Evolutionary conservation across 2,888 invertebrate species (phyloP).

Genomic region (Camponotus fellah): DNA sequence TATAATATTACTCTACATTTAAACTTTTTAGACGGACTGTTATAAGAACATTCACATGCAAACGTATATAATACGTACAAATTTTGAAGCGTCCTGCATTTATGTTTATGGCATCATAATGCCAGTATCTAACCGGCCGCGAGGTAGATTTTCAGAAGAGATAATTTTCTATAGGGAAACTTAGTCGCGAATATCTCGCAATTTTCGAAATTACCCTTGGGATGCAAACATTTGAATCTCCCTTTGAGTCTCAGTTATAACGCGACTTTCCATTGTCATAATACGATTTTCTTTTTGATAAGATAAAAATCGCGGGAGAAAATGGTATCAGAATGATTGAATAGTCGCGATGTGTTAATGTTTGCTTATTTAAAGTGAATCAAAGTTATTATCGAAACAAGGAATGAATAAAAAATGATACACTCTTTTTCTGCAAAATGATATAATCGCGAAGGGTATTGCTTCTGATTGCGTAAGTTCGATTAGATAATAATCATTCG

Average conservation of each 20-base stretch:
- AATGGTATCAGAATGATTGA: not conserved
- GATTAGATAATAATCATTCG: not conserved
- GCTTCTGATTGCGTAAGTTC: not conserved
- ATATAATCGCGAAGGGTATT: not conserved
- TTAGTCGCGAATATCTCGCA: not conserved
- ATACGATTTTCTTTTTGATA: not conserved
- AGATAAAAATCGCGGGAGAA: not conserved
- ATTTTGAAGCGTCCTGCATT: not conserved
- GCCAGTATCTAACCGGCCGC: not conserved
- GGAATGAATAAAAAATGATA: not conserved
- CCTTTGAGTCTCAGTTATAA: not conserved
- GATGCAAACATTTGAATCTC: slow-evolving; percentile 20
- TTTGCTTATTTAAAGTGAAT: not conserved
- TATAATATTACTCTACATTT: not conserved
- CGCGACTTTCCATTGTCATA: not conserved
- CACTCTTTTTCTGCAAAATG: not conserved
- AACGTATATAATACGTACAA: not conserved
- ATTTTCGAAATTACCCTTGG: slow-evolving; percentile 29
- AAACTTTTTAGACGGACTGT: not conserved
- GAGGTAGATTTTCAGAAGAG: not conserved
- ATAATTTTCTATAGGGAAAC: slow-evolving; percentile 14
- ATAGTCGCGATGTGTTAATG: not conserved
- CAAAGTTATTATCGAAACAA: not conserved
- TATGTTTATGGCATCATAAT: not conserved
- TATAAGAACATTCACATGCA: not conserved